Evolutionary conservation across 35 echinoderm and acorn worm genomes (phyloP), one percentile per base, ranked within the genome.

Genomic region (Patiria miniata): DNA sequence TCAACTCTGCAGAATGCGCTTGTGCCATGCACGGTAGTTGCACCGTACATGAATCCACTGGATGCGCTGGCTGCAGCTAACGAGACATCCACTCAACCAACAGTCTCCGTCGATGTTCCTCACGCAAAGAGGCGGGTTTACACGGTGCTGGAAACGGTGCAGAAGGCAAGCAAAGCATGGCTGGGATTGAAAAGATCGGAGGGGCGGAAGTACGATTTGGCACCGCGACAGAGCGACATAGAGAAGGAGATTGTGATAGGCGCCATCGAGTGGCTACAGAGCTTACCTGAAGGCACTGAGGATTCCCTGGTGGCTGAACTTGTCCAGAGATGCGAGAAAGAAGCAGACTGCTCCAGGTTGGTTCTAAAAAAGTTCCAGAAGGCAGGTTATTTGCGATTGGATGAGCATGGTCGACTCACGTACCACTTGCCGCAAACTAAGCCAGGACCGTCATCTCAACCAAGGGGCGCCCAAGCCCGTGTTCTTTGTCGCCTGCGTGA

Each of bases 41-140:
- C 34, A 34, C 65, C 65, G 21, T 73, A 73, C 65, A 23, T 34
- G 26, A 73, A 73, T 34, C 65, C 65, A 30, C 26, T 73, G 8
- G 65, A 73, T 73, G 15, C 34, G 26, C 65, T 73, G 1, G 65
- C 26, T 30, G 65, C 19, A 14, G 65, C 65, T 26, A 73, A 73
- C 29, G 34, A 73, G 29, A 14, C 29, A 30, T 73, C 65, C 23
- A 73, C 65, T 14, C 21, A 30, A 73, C 65, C 65, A 23, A 23
- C 65, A 14, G 26, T 34, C 29, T 36, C 65, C 19, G 65, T 73
- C 19, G 29, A 28, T 23, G 34, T 73, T 73, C 65, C 65, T 23
- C 65, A 73, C 29, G 65, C 65, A 2, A 73, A 73, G 65, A 73
- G 34, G 34, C 65, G 65, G 22, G 65, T 73, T 10, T 73, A 73